Base-by-base conservation (phyloP, 1,140 invertebrate species). In the Diploscapter pachys region DNA sequence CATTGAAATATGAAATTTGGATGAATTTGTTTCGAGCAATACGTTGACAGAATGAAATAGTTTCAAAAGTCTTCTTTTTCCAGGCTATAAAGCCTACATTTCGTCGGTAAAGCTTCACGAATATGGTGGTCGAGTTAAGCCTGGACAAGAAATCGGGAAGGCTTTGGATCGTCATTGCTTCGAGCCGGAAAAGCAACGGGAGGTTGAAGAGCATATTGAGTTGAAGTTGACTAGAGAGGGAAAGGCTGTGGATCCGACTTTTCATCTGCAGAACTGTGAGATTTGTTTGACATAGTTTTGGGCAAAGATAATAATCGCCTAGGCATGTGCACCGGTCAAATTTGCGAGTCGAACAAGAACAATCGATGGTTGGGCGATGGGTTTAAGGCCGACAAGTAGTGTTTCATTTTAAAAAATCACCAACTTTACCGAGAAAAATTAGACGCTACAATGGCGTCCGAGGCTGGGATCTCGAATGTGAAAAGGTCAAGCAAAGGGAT, bases 291-390 rank as follows among this genome's bases (percentile, higher is more conserved):
- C 55, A 61, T 48, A 57, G 50, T 8, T 50, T 6, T 63, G 68
- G 1, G 9, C 50, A 13, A n/a, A 31, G 9, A 8, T 11, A 3
- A 52, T 52, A 31, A 31, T 31, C 31, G 31, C 31, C 31, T 80
- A 84, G 82, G 82, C 70, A 85, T 86, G 81, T 85, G 83, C 63
- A 86, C 83, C 13, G 85, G 85, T 9, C 84, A 86, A 70, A 85
- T 85, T 48, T 85, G 83, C 64, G 84, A 85, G 69, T 83, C 84
- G 3, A 85, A 85, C 67, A 69, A 63, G 52, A 73, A 72, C n/a
- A 85, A 85, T 63, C 55, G 61, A 3, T 70, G 85, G 8, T 71
- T 84, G 5, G 83, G 83, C 13, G 72, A 70, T 9, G 76, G 83
- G 8, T 84, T 84, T 56, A 79, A 80, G 71, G 55, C 68, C 61